phyloP scores from a whole-genome alignment of 2,797 vertebrate species.

The Rostrhamus sociabilis region DNA sequence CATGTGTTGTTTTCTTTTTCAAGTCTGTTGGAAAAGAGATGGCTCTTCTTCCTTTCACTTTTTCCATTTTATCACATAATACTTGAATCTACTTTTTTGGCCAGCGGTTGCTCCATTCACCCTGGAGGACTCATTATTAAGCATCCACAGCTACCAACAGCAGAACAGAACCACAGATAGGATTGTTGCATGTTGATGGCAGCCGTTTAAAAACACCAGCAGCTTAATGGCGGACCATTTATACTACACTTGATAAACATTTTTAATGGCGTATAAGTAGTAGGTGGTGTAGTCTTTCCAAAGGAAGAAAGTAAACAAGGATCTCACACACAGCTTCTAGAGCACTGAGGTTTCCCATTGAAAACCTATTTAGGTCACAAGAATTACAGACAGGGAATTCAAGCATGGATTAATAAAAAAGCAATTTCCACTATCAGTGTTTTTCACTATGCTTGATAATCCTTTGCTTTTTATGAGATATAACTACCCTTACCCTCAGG shows the following conservation, averaged over 20 bases:
- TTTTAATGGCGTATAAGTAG: background rate
- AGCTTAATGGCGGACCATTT: background rate
- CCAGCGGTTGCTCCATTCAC: background rate
- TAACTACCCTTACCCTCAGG: background rate
- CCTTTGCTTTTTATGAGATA: background rate
- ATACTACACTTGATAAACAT: background rate
- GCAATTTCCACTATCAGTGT: background rate
- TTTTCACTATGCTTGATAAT: background rate
- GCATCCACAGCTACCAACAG: background rate
- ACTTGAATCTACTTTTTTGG: background rate
- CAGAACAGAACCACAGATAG: background rate
- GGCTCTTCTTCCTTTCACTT: background rate
- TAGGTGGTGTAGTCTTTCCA: background rate
- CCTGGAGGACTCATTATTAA: background rate
- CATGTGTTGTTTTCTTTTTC: background rate
- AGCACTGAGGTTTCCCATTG: background rate
- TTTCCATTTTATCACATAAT: background rate
- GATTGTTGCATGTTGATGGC: background rate
- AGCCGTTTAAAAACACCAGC: background rate
- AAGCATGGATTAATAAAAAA: slow-evolving; percentile 20
- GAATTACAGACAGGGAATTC: background rate
- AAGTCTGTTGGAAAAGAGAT: background rate
- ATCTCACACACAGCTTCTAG: background rate
- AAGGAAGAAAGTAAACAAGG: background rate
- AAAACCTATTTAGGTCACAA: background rate